Conservation (phyloP, 2,113 vertebrate genomes). For the Arenaria interpres region DNA sequence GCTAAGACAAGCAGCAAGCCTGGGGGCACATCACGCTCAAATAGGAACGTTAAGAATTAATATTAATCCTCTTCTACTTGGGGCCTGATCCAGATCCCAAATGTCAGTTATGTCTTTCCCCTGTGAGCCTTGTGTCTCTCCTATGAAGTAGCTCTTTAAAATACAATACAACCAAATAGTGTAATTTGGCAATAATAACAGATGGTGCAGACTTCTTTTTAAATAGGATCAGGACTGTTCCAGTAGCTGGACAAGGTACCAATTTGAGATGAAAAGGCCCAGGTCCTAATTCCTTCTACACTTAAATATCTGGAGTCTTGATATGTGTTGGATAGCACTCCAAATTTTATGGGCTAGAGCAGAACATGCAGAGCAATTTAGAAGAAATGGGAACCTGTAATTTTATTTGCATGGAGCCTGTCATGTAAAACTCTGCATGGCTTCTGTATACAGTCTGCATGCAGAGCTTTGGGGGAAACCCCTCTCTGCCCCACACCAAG, state of each 20-base stretch:
- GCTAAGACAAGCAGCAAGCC: constrained; percentile 23
- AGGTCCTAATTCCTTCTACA: background rate
- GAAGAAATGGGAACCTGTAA: background rate
- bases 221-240: background rate
- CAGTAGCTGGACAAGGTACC: background rate
- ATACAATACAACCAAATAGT: background rate
- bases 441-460: background rate
- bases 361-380: background rate
- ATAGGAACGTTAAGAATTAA: constrained; percentile 15
- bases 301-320: background rate
- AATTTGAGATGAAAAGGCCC: background rate
- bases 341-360: background rate
- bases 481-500: background rate
- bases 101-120: background rate
- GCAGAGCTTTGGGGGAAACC: background rate
- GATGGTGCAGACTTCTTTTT: background rate
- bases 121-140: background rate
- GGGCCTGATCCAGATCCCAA: background rate
- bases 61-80: constrained; percentile 16
- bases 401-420: background rate
- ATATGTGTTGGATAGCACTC: background rate
- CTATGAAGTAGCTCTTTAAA: background rate
- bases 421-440: background rate
- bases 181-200: background rate
- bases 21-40: background rate